Conservation (phyloP, 2,113 vertebrate species). For the Mustela nigripes region DNA sequence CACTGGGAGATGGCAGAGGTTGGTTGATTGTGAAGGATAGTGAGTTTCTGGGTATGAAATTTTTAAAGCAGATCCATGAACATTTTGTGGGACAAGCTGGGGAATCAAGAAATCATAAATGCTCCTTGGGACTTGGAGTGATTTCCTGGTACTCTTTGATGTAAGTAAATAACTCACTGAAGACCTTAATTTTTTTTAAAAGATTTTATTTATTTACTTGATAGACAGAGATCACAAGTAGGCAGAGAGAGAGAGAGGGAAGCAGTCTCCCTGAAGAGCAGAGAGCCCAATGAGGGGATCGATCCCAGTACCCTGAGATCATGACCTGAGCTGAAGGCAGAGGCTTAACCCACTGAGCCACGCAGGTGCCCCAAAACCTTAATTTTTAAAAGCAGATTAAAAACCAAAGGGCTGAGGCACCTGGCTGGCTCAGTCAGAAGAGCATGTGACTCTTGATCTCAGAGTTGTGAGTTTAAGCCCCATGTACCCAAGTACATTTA, state of each 20-base stretch:
- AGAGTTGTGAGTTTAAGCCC: neutral
- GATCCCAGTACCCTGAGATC: too few relatives aligned
- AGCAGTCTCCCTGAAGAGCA: too few relatives aligned
- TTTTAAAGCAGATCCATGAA: conserved; percentile 4
- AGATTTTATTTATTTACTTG: neutral
- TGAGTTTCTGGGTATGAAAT: neutral
- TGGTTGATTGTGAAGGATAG: neutral
- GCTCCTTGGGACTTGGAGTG: neutral
- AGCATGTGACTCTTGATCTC: neutral
- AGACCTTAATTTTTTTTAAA: conserved; percentile 7
- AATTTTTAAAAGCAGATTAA: neutral
- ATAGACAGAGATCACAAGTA: too few relatives aligned
- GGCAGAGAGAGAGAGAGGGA: too few relatives aligned
- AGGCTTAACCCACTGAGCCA: too few relatives aligned
- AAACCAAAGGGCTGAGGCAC: neutral
- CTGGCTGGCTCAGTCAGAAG: neutral
- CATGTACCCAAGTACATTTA: neutral
- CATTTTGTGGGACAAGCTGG: neutral
- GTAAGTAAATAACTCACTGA: conserved; percentile 7
- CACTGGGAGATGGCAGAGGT: neutral
- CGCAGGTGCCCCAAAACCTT: neutral
- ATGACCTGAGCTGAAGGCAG: too few relatives aligned
- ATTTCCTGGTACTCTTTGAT: neutral
- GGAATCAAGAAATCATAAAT: neutral
- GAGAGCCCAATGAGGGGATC: too few relatives aligned